Evolutionary conservation across 53 echinoderm and acorn worm species (phyloP).

Genomic region (Henricia sp.): DNA sequence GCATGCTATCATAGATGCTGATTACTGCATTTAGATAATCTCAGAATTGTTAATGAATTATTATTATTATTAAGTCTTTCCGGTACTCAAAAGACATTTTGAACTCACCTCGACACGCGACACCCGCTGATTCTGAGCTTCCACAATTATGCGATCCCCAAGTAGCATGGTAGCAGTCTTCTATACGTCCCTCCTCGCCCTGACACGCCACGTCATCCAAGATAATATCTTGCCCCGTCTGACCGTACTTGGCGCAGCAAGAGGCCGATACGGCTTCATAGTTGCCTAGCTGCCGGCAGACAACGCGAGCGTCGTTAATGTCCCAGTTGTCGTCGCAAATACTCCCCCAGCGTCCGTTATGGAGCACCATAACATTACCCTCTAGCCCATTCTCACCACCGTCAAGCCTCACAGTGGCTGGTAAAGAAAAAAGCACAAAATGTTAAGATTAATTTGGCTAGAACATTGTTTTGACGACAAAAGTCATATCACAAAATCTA

Average conservation of each 20-base stretch:
- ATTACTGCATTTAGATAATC: too few species aligned
- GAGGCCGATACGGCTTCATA: constrained; percentile 78
- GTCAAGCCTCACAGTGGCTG: constrained; percentile 71
- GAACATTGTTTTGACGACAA: not conserved
- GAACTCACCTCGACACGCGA: constrained; percentile 76
- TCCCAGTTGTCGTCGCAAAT: constrained; percentile 93
- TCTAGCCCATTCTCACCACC: constrained; percentile 55
- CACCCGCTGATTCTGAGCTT: constrained; percentile 75
- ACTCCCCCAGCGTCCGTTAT: constrained; percentile 68
- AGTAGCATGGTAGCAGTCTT: constrained; percentile 85
- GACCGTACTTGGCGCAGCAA: constrained; percentile 71
- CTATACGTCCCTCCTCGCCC: constrained; percentile 78
- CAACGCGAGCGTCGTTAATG: constrained; percentile 78
- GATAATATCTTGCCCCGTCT: constrained; percentile 17
- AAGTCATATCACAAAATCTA: not conserved
- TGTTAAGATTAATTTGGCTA: too few species aligned
- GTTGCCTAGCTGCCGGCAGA: constrained; percentile 91
- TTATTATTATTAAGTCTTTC: too few species aligned
- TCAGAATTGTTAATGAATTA: too few species aligned
- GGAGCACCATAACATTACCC: constrained; percentile 74
- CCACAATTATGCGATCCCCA: constrained; percentile 91
- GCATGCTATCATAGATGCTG: too few species aligned
- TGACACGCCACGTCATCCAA: constrained; percentile 81
- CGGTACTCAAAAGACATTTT: too few species aligned
- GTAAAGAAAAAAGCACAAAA: too few species aligned